Conservation (phyloP, 30 jellyfish, hydroid and myxozoan species). For the Pelagia noctiluca region DNA sequence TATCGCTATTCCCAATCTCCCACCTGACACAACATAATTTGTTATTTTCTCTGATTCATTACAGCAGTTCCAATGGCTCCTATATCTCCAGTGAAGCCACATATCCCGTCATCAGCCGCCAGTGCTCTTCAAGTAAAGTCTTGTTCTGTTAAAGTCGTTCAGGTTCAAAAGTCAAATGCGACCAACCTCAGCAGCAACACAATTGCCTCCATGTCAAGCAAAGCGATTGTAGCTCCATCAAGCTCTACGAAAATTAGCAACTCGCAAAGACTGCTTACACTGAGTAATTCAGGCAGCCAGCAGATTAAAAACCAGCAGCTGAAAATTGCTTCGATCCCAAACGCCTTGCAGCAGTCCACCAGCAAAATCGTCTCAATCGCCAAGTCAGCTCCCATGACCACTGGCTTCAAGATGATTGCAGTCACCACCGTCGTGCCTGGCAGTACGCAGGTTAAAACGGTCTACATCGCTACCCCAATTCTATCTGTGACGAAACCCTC, state of each 20-base stretch:
- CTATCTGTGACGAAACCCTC: slow-evolving; percentile 92
- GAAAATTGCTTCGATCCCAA: slow-evolving; percentile 82
- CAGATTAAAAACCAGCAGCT: slow-evolving; percentile 89
- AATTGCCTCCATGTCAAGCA: slow-evolving; percentile 14
- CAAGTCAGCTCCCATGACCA: slow-evolving; percentile 96
- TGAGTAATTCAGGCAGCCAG: slow-evolving; percentile 63
- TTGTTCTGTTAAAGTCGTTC: slow-evolving; percentile 88
- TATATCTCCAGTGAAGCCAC: slow-evolving; percentile 78
- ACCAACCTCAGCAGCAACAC: slow-evolving; percentile 30
- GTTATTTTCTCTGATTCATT: slow-evolving; percentile 4
- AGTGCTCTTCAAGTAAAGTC: slow-evolving; percentile 6
- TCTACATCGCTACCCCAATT: slow-evolving; percentile 98
- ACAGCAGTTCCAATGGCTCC: slow-evolving; percentile 87
- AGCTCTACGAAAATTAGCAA: slow-evolving; percentile 51
- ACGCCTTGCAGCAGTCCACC: slow-evolving; percentile 79
- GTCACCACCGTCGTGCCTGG: slow-evolving; percentile 99
- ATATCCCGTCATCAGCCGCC: slow-evolving; percentile 28
- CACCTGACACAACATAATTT: too few species aligned
- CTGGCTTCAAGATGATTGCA: slow-evolving; percentile 99
- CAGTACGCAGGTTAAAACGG: slow-evolving; percentile 98
- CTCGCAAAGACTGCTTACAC: slow-evolving; percentile 81
- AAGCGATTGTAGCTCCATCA: slow-evolving; percentile 58
- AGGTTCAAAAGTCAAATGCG: slow-evolving; percentile 76
- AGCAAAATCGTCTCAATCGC: slow-evolving; percentile 89
- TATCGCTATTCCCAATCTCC: too few species aligned